Evolutionary conservation across 2,797 vertebrate species (phyloP).

Genomic region (Acomys russatus): DNA sequence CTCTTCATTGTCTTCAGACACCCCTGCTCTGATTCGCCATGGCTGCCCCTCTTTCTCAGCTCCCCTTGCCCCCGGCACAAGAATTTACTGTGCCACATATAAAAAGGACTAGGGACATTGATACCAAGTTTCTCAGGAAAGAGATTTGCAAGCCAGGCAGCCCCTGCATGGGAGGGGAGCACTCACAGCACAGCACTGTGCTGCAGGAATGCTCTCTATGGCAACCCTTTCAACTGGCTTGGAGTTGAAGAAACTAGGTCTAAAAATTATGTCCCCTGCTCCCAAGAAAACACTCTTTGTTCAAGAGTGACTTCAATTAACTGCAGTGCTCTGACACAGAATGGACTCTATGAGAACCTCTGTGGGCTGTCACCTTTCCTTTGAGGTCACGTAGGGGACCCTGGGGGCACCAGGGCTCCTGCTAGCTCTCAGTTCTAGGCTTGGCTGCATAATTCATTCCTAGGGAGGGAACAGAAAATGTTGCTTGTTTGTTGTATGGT

Average conservation of each 20-base stretch:
- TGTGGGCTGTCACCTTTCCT: neutral
- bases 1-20: neutral
- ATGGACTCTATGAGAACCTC: neutral
- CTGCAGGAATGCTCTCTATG: neutral
- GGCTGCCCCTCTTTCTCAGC: neutral
- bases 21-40: neutral
- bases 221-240: neutral
- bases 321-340: neutral
- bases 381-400: neutral
- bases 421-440: neutral
- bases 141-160: neutral
- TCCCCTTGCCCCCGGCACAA: accelerated
- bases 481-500: neutral
- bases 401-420: neutral
- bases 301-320: neutral
- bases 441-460: neutral
- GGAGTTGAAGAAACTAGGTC: neutral
- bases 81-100: neutral
- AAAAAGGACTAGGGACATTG: neutral
- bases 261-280: neutral
- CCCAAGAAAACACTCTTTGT: neutral
- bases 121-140: neutral
- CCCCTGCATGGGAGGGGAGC: neutral
- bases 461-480: neutral
- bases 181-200: neutral